A percentile compares a stretch with the other conserved stretches of the same genome.
phyloP scores from a whole-genome alignment of 37 sponge, comb jelly and placozoan genomes.

The Spongia lamella region DNA sequence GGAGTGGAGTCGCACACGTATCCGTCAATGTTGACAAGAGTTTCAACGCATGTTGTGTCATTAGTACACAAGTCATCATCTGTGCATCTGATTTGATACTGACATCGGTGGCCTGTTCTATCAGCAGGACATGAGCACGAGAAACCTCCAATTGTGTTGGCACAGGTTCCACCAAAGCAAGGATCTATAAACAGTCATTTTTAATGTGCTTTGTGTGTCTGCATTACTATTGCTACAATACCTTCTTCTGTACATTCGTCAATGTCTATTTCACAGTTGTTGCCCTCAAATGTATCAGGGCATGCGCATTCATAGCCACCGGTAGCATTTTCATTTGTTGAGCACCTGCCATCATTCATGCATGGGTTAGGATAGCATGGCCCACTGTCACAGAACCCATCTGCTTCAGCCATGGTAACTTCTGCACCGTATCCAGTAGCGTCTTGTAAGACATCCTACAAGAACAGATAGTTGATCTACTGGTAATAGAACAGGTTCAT shows the following conservation, averaged over 20 bases:
- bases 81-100: neutral
- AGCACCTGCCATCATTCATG: slow-evolving; percentile 18
- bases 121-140: slow-evolving; percentile 13
- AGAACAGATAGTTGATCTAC: too few relatives aligned
- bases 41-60: too few relatives aligned
- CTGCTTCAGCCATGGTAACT: neutral
- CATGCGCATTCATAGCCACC: slow-evolving; percentile 23
- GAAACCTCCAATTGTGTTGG: slow-evolving; percentile 2
- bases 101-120: neutral
- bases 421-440: neutral
- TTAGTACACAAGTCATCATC: too few relatives aligned
- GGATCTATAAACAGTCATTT: neutral
- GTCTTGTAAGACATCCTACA: neutral
- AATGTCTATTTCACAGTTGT: neutral
- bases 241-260: slow-evolving; percentile 21
- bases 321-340: too few relatives aligned
- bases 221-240: neutral
- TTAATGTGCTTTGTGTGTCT: too few relatives aligned
- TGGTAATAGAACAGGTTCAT: too few relatives aligned
- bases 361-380: slow-evolving; percentile 21
- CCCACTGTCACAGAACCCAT: slow-evolving; percentile 9
- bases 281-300: slow-evolving; percentile 8
- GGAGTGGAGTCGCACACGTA: too few relatives aligned
- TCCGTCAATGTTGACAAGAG: too few relatives aligned
- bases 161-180: slow-evolving; percentile 10